phyloP scores from a whole-genome alignment of 2,113 vertebrate species.

The Geothlypis trichas region DNA sequence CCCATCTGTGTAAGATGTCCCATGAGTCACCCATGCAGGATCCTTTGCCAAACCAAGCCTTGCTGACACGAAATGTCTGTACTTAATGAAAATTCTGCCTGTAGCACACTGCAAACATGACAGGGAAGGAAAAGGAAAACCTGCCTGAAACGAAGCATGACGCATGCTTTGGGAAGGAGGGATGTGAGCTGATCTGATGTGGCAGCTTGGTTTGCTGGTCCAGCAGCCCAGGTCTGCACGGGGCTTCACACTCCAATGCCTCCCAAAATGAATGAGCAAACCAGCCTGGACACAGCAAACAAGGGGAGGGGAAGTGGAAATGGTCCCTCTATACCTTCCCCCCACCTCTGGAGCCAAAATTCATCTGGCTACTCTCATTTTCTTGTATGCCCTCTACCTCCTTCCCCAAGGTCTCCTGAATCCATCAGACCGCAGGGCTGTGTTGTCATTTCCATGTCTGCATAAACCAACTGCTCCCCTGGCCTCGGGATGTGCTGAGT shows the following conservation, averaged over 20 bases:
- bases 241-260: neutral
- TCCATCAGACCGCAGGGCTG: neutral
- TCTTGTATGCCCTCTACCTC: neutral
- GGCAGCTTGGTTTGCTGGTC: neutral
- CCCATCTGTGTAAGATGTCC: neutral
- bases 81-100: neutral
- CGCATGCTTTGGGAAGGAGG: neutral
- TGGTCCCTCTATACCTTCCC: neutral
- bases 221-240: neutral
- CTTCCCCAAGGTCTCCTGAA: neutral
- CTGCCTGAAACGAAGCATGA: conserved; percentile 1
- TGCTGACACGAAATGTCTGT: neutral
- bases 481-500: neutral
- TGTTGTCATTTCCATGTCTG: neutral
- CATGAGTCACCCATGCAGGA: neutral
- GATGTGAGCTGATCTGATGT: neutral
- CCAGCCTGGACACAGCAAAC: neutral
- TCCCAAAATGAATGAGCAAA: neutral
- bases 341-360: neutral
- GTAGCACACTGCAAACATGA: neutral
- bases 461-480: neutral
- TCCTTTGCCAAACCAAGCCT: neutral
- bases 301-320: neutral
- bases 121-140: neutral
- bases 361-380: neutral